Conservation (phyloP, 64 coral and sea anemone genomes). For the Stylophora pistillata region DNA sequence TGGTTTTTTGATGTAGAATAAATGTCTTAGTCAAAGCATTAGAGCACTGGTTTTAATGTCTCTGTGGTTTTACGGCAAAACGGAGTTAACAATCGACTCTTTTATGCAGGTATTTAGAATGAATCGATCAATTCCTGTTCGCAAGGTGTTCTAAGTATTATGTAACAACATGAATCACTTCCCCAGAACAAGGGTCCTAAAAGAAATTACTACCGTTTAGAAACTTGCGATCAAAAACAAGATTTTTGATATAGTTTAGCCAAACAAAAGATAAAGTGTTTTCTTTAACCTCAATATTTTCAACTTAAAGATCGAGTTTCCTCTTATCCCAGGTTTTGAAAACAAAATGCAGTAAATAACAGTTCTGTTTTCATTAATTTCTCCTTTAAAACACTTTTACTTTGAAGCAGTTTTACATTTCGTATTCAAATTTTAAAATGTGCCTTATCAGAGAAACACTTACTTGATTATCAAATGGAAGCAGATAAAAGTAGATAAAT, state of each 20-base stretch:
- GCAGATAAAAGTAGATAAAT: too few species aligned
- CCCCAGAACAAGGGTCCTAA: background rate
- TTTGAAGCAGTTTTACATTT: too few species aligned
- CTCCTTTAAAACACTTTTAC: too few species aligned
- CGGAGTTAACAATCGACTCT: background rate
- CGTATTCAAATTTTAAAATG: too few species aligned
- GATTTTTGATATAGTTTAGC: background rate
- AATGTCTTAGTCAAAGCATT: background rate
- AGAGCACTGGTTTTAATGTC: background rate
- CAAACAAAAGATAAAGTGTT: background rate
- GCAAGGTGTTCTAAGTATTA: slow-evolving; percentile 37
- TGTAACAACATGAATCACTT: slow-evolving; percentile 30
- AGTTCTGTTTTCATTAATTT: too few species aligned
- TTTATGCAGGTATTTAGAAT: background rate
- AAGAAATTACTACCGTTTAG: background rate
- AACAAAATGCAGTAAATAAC: too few species aligned
- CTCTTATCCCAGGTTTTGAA: too few species aligned
- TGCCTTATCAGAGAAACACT: too few species aligned
- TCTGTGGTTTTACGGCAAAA: slow-evolving; percentile 7
- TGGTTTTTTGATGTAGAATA: background rate
- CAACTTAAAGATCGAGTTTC: too few species aligned
- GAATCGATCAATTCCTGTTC: background rate
- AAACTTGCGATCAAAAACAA: background rate
- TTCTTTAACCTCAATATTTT: background rate
- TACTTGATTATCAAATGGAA: too few species aligned